Percentiles rank a stretch among this genome's conserved stretches.
Evolutionary conservation across 2,888 invertebrate genomes (phyloP).

Genomic region (Platypus cylindrus): DNA sequence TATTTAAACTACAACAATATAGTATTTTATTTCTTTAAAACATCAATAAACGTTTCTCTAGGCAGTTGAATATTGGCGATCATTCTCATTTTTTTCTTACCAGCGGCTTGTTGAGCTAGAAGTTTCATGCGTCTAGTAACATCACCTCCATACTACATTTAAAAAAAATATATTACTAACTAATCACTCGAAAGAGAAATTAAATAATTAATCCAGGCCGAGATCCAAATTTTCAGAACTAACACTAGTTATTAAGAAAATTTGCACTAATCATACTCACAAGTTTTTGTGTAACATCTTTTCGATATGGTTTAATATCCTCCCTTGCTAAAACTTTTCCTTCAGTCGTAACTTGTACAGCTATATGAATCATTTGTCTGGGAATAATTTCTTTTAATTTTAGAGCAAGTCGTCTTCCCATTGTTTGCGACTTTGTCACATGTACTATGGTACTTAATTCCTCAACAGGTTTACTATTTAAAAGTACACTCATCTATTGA

Average conservation of each 20-base stretch:
- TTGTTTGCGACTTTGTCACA: conserved; percentile 46
- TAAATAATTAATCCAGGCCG: conserved; percentile 1
- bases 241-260: neutral
- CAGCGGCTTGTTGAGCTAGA: conserved; percentile 78
- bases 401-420: conserved; percentile 55
- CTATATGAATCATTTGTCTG: conserved; percentile 75
- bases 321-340: conserved; percentile 74
- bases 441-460: conserved; percentile 79
- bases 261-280: too few species aligned
- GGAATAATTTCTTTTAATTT: conserved; percentile 78
- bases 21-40: conserved; percentile 55
- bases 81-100: conserved; percentile 86
- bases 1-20: too few species aligned
- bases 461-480: conserved; percentile 72
- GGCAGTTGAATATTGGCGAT: conserved; percentile 86
- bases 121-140: conserved; percentile 80
- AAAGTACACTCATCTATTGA: conserved; percentile 53
- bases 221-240: neutral
- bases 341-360: conserved; percentile 73
- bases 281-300: conserved; percentile 89
- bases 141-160: conserved; percentile 80
- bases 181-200: too few species aligned
- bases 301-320: conserved; percentile 73
- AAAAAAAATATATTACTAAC: conserved; percentile 5
- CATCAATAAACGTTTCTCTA: conserved; percentile 85